Base-by-base conservation (phyloP, 2,797 vertebrate species). In the Melopsittacus undulatus region DNA sequence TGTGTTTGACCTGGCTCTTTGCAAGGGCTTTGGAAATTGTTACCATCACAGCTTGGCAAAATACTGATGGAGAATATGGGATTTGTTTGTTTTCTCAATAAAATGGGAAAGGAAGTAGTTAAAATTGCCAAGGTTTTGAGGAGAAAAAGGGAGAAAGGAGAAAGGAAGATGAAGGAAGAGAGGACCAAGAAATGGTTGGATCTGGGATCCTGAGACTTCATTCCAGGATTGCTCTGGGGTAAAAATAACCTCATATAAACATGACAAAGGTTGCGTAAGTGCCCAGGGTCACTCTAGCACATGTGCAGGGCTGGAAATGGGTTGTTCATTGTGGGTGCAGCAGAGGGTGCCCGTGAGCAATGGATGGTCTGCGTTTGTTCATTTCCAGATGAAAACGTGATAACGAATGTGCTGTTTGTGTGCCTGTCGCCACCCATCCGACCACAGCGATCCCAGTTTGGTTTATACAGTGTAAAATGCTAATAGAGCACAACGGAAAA, bases 321-420 rank as follows among this genome's bases (percentile, higher is more conserved):
- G 34, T 90, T 74, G 9, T 63, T 63, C 38, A 22, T 68, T 87
- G 57, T 48, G 17, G 42, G 48, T 57, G 51, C 96, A 92, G 94
- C 92, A 97, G 96, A 95, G 92, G 95, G 95, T 84, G 94, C 94
- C 83, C n/a, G 8, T 94, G 95, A 96, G 94, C 92, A 95, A 10
- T 0, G 10, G 23, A 89, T 63, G 0, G 0, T 32, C 66, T 42
- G 30, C 0, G 0, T 74, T 81, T 63, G 1, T 48, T 66, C 17
- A 0, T n/a, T 83, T 68, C 1, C 9, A 45, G 48, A 45, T 23
- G 46, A 62, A 67, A 80, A 67, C 76, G 42, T 59, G 86, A 19
- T 61, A 70, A 67, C 32, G 23, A 89, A 46, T 2, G 23, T n/a
- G 15, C 79, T 79, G 59, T 38, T 92, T 56, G 3, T 12, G 2